phyloP scores from a whole-genome alignment of 2,888 invertebrate genomes.

The Epinotia brunnichana region DNA sequence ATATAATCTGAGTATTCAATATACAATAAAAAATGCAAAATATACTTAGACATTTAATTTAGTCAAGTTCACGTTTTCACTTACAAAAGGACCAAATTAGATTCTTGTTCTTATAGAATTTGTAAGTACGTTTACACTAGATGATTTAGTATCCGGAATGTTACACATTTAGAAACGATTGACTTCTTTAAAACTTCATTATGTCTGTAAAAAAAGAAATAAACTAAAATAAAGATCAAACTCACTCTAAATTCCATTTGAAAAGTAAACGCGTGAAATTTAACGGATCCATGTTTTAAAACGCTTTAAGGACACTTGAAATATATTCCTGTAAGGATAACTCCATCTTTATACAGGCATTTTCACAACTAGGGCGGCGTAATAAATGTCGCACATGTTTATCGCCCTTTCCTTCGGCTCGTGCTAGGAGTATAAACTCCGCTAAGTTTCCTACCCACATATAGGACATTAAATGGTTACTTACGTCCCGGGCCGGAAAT shows the following conservation, averaged over 20 bases:
- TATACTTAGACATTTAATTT: conserved; percentile 11
- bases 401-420: not conserved
- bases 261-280: not conserved
- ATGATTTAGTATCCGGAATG: conserved; percentile 60
- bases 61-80: conserved; percentile 10
- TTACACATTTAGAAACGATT: conserved; percentile 45
- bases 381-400: not conserved
- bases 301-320: conserved; percentile 21
- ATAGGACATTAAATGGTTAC: too few relatives aligned
- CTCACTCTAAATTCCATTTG: conserved; percentile 22
- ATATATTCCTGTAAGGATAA: conserved; percentile 2
- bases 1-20: conserved; percentile 46
- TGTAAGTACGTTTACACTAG: conserved; percentile 56
- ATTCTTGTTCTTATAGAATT: conserved; percentile 43
- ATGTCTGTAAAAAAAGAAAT: conserved; percentile 47
- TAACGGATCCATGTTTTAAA: conserved; percentile 7
- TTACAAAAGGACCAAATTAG: not conserved
- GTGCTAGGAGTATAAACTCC: not conserved
- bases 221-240: conserved; percentile 45
- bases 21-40: conserved; percentile 43
- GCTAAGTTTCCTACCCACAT: not conserved
- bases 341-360: conserved; percentile 6
- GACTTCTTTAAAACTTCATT: conserved; percentile 40
- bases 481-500: too few relatives aligned
- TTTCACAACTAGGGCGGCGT: not conserved